phyloP scores from a whole-genome alignment of 2,888 invertebrate species.

The Diarsia mendica region DNA sequence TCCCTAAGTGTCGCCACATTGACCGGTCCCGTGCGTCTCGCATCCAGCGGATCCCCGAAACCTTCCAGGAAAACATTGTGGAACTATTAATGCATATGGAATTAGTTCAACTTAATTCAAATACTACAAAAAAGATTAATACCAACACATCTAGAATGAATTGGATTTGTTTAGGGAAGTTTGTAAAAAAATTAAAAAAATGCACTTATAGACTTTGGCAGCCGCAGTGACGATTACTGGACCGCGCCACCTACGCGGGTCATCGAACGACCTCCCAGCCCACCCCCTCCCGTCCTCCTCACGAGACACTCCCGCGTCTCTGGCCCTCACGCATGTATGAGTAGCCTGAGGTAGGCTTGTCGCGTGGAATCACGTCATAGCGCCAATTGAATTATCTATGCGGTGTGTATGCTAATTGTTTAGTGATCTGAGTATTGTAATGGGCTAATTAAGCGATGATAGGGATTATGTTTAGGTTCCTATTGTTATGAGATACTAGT shows the following conservation, averaged over 20 bases:
- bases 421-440: not conserved
- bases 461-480: not conserved
- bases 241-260: slow-evolving; percentile 65
- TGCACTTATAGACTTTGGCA: too few species aligned
- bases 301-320: slow-evolving; percentile 12
- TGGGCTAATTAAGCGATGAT: not conserved
- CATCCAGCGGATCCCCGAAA: too few species aligned
- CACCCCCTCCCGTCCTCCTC: slow-evolving; percentile 25
- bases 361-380: slow-evolving; percentile 19
- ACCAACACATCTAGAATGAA: too few species aligned
- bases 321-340: slow-evolving; percentile 39
- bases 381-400: not conserved
- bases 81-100: too few species aligned
- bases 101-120: too few species aligned
- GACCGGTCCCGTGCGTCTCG: too few species aligned
- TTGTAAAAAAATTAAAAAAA: too few species aligned
- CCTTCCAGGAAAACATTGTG: too few species aligned
- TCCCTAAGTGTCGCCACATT: too few species aligned
- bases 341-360: slow-evolving; percentile 24
- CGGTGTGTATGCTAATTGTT: not conserved
- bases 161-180: too few species aligned
- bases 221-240: not conserved
- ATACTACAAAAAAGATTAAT: too few species aligned
- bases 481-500: too few species aligned
- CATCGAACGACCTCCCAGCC: slow-evolving; percentile 69